A percentile compares a stretch with the other conserved stretches of the same genome.
Evolutionary conservation across 1,140 invertebrate species (phyloP).

Genomic region (Bombus polaris): DNA sequence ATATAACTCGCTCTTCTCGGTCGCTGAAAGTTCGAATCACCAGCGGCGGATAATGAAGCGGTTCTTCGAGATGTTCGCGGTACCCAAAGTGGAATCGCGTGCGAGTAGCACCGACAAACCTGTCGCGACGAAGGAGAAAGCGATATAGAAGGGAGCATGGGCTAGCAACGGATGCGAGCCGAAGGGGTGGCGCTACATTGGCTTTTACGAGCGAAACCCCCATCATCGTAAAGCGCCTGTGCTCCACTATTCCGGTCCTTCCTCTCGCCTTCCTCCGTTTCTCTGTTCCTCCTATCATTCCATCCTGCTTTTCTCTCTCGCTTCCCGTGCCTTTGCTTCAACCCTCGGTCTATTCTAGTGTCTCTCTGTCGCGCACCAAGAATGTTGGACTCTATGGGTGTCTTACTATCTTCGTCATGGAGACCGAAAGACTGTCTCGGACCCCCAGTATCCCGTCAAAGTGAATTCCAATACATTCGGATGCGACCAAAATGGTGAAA

Average conservation of each 20-base stretch:
- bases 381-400: not conserved
- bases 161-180: slow-evolving; percentile 33
- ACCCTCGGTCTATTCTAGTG: not conserved
- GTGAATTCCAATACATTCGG: slow-evolving; percentile 74
- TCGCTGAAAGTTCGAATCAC: not conserved
- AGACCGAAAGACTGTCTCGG: slow-evolving; percentile 41
- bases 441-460: slow-evolving; percentile 56
- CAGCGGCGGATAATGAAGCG: slow-evolving; percentile 40
- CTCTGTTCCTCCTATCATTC: not conserved
- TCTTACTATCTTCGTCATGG: not conserved
- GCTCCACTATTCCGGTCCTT: slow-evolving; percentile 47
- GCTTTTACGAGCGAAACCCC: slow-evolving; percentile 71
- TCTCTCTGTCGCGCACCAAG: not conserved
- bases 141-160: slow-evolving; percentile 10
- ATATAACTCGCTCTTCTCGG: not conserved
- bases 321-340: not conserved
- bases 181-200: slow-evolving; percentile 67
- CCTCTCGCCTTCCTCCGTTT: not conserved
- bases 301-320: not conserved
- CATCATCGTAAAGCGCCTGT: slow-evolving; percentile 71
- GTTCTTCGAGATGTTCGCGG: slow-evolving; percentile 28
- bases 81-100: not conserved
- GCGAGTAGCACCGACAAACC: slow-evolving; percentile 25
- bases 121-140: slow-evolving; percentile 23
- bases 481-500: slow-evolving; percentile 66